Base-by-base conservation (phyloP, 1,140 invertebrate species). In the Parapsyche elsis region DNA sequence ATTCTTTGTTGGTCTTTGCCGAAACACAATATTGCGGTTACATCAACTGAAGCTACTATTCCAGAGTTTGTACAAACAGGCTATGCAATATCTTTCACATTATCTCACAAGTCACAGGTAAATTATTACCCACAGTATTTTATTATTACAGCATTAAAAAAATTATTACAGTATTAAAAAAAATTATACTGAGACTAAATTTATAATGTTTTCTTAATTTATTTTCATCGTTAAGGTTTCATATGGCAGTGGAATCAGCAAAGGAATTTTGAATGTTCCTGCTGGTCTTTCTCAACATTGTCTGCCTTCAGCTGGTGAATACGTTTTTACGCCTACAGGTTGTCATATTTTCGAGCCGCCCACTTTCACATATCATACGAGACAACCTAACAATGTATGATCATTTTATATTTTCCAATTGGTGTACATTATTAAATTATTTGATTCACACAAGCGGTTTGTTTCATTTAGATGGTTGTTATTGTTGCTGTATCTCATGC, bases 21-120 rank as follows among this genome's bases (percentile, higher is more conserved):
- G 0, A 90, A 90, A 23, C 91, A 93, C 61, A 89, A 90, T 38
- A 88, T 96, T 5, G 90, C 90, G 38, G 91, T 97, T 2, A 92
- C 91, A 7, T 90, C 92, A 14, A 91, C 92, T 71, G 90, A 90
- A 77, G 91, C 93, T 14, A 87, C 90, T 64, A 91, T 93, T n/a
- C 91, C 94, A 0, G 85, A 90, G 0, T 96, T 98, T 84, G 85
- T 91, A 12, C 95, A 97, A 84, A 93, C 88, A 70, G 96, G 96
- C 1, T 96, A 94, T 85, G 90, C 91, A 16, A 87, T 96, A 1
- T 91, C 86, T 67, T 90, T 95, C 82, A 89, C 90, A 79, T 92
- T 92, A 0, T 92, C 93, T 21, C 95, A 97, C 86, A 90, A 91
- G 9, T 93, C 94, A 0, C 86, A 92, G 84, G 89, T 93, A 83